Evolutionary conservation across 2,797 vertebrate genomes (phyloP).

Genomic region (Allobates femoralis): DNA sequence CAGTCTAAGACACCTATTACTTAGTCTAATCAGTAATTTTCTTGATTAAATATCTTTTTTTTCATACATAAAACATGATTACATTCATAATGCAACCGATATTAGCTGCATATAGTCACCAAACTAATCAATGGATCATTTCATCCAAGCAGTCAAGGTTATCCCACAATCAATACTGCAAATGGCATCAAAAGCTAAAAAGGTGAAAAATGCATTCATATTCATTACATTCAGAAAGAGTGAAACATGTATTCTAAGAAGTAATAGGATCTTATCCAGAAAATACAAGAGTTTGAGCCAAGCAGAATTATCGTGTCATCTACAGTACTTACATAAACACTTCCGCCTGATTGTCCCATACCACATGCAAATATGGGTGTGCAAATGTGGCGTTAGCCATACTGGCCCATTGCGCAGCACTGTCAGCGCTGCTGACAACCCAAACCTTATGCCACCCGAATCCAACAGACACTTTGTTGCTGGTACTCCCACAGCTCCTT

Average conservation of each 20-base stretch:
- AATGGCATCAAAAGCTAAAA: conserved; percentile 1
- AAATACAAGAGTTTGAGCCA: neutral
- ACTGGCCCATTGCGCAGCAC: too few relatives aligned
- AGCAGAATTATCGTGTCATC: too few relatives aligned
- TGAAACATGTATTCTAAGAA: neutral
- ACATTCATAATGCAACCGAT: neutral
- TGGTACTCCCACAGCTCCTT: too few relatives aligned
- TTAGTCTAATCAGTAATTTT: neutral
- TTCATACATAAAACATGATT: conserved; percentile 20
- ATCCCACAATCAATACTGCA: conserved; percentile 23
- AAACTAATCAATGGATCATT: conserved; percentile 26
- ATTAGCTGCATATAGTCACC: neutral
- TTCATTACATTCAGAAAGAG: too few relatives aligned
- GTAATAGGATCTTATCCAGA: neutral
- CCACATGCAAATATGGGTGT: too few relatives aligned
- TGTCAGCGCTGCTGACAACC: too few relatives aligned
- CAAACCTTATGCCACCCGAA: too few relatives aligned
- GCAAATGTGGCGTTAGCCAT: too few relatives aligned
- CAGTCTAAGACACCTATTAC: neutral
- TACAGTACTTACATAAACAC: too few relatives aligned
- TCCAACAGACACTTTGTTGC: too few relatives aligned
- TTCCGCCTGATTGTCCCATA: too few relatives aligned
- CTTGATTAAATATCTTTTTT: neutral
- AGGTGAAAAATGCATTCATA: too few relatives aligned
- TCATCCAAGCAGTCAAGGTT: conserved; percentile 25